A percentile compares a stretch with the other conserved stretches of the same genome.
phyloP scores from a whole-genome alignment of 1,140 invertebrate genomes.

The Calephelis nemesis region DNA sequence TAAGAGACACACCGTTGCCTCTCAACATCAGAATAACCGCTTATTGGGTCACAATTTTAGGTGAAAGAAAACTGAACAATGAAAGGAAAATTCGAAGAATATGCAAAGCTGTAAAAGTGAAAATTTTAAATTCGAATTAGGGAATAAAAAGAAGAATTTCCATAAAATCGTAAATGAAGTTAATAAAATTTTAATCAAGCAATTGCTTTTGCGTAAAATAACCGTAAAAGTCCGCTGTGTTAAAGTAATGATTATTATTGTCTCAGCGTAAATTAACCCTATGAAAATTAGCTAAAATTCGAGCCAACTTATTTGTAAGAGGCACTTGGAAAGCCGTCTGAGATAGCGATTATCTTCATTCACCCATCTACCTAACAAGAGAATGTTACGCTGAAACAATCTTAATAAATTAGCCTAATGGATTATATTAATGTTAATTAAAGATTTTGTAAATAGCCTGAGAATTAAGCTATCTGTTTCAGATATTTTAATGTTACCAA shows the following conservation, averaged over 20 bases:
- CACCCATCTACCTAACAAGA: constrained; percentile 41
- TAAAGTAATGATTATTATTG: constrained; percentile 1
- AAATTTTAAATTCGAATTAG: neutral
- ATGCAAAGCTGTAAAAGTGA: neutral
- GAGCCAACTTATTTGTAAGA: constrained; percentile 12
- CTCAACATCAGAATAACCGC: no score
- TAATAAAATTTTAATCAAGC: neutral
- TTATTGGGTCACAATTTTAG: no score
- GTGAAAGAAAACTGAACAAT: neutral
- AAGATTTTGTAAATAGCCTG: neutral
- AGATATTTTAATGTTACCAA: no score
- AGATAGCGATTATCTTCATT: constrained; percentile 46
- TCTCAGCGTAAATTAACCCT: neutral
- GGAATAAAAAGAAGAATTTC: neutral
- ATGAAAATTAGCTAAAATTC: constrained; percentile 7
- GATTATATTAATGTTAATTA: constrained; percentile 51
- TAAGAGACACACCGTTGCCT: no score
- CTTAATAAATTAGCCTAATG: constrained; percentile 68
- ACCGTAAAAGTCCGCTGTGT: neutral
- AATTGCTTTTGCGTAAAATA: neutral
- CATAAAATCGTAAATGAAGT: neutral
- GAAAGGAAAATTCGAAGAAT: neutral
- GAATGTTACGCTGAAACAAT: constrained; percentile 43
- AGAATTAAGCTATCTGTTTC: no score
- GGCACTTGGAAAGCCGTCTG: constrained; percentile 22